Conservation (phyloP, 2,113 vertebrate species). For the Panthera leo region DNA sequence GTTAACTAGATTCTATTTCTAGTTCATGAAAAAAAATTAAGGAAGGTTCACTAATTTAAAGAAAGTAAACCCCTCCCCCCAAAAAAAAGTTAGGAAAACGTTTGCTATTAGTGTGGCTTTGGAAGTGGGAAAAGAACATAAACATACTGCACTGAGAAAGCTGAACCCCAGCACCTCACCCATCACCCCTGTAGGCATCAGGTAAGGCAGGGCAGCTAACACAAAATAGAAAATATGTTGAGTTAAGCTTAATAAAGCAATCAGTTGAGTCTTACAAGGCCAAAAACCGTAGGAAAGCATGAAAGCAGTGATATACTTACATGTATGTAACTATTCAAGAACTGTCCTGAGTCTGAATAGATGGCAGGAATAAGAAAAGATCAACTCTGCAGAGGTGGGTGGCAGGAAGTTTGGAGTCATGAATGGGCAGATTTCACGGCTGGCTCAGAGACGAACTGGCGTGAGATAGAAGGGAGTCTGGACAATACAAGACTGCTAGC, state of each 20-base stretch:
- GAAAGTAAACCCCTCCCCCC: not conserved
- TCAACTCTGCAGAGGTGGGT: not conserved
- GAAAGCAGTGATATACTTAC: not conserved
- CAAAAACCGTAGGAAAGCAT: not conserved
- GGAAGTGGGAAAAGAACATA: not conserved
- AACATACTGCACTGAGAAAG: not conserved
- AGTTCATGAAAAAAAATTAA: not conserved
- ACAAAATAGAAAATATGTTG: not conserved
- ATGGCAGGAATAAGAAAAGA: not conserved
- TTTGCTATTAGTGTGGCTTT: not conserved
- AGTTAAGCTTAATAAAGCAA: not conserved
- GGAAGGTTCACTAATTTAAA: not conserved
- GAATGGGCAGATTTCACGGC: not conserved
- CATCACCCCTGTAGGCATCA: not conserved
- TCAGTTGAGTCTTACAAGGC: not conserved
- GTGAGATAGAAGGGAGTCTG: not conserved
- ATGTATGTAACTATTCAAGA: not conserved
- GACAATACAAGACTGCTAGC: not conserved
- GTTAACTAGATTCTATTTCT: not conserved
- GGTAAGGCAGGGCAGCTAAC: not conserved
- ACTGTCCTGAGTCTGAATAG: not conserved
- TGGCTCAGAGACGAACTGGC: not conserved
- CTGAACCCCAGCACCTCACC: not conserved
- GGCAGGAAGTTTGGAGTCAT: not conserved
- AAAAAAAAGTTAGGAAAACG: not conserved